A percentile compares a stretch with the other conserved stretches of the same genome.
Evolutionary conservation across 2,888 invertebrate species (phyloP).

Genomic region (Epinotia brunnichana): DNA sequence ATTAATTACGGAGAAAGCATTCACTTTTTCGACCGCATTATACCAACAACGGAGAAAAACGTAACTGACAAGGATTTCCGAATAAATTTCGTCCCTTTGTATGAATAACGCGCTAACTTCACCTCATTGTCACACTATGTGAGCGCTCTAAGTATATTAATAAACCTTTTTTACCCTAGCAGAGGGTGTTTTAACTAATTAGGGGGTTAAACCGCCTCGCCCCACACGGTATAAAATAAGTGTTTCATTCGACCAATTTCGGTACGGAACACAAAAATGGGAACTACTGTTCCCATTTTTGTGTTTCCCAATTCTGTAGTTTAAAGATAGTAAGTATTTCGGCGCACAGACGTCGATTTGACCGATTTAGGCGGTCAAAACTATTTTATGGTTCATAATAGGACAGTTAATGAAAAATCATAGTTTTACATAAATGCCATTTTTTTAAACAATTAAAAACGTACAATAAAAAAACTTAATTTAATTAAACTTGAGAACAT

Average conservation of each 20-base stretch:
- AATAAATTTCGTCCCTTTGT: background rate
- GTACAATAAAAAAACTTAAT: too few relatives aligned
- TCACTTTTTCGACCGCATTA: conserved; percentile 5
- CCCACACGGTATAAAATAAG: background rate
- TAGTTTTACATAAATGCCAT: too few relatives aligned
- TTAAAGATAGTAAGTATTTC: too few relatives aligned
- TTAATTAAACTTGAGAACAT: too few relatives aligned
- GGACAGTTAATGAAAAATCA: too few relatives aligned
- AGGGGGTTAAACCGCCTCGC: conserved; percentile 10
- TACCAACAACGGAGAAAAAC: background rate
- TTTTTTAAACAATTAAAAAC: too few relatives aligned
- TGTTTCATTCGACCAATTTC: too few relatives aligned
- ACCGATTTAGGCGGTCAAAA: too few relatives aligned
- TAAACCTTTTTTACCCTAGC: conserved; percentile 38
- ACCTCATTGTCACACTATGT: conserved; percentile 38
- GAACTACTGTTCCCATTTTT: too few relatives aligned
- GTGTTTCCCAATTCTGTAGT: too few relatives aligned
- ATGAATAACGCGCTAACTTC: background rate
- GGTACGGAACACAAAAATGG: background rate
- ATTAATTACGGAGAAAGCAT: conserved; percentile 41
- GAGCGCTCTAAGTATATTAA: conserved; percentile 28
- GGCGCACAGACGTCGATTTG: too few relatives aligned
- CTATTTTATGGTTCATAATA: too few relatives aligned
- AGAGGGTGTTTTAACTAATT: conserved; percentile 40
- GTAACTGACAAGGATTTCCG: background rate